Percentiles rank a stretch among this genome's conserved stretches.
phyloP scores from a whole-genome alignment of 2,888 invertebrate genomes.

The Dryomyza anilis region DNA sequence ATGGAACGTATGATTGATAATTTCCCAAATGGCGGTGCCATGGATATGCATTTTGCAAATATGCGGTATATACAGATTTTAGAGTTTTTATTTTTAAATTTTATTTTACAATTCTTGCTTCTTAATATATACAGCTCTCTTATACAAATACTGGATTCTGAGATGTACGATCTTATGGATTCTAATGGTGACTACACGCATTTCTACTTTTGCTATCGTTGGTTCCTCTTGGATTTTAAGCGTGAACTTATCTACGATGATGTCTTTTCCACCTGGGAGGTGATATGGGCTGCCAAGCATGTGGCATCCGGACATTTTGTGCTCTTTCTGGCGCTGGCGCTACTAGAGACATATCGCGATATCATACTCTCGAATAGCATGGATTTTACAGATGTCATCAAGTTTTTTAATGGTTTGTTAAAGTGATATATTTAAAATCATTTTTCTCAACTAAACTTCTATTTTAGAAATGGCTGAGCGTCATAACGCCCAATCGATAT shows the following conservation, averaged over 20 bases:
- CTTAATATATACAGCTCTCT: conserved; percentile 71
- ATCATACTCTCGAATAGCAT: conserved; percentile 94
- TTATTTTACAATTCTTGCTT: neutral
- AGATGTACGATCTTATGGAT: conserved; percentile 93
- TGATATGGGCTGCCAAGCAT: conserved; percentile 91
- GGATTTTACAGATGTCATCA: conserved; percentile 98
- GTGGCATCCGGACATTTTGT: conserved; percentile 89
- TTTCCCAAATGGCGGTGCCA: conserved; percentile 90
- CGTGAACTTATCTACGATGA: conserved; percentile 91
- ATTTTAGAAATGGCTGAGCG: conserved; percentile 93
- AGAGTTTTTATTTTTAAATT: no score
- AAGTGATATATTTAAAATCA: neutral
- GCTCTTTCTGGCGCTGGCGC: conserved; percentile 87
- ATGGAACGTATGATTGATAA: conserved; percentile 92
- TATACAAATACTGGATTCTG: conserved; percentile 88
- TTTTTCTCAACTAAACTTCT: conserved; percentile 46
- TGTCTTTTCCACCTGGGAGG: conserved; percentile 94
- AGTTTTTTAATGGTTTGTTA: conserved; percentile 90
- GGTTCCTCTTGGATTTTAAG: conserved; percentile 96
- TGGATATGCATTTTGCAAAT: conserved; percentile 95
- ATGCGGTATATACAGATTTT: conserved; percentile 69
- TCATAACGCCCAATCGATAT: conserved; percentile 83
- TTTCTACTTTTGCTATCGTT: conserved; percentile 96
- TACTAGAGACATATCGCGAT: conserved; percentile 91
- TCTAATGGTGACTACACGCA: conserved; percentile 95